Evolutionary conservation across 2,888 invertebrate genomes (phyloP).

Genomic region (Drosophila monieri): DNA sequence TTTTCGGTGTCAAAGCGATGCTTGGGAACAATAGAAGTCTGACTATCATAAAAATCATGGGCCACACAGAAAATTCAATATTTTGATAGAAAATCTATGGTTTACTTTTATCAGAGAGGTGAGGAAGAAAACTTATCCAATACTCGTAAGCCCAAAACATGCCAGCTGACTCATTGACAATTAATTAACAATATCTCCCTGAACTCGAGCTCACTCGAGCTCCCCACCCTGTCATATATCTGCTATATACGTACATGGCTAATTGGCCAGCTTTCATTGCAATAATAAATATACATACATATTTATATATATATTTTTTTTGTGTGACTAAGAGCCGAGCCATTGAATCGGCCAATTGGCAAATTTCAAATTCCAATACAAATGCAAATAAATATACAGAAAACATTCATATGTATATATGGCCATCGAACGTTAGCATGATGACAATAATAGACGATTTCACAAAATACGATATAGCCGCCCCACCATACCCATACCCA

Average conservation of each 20-base stretch:
- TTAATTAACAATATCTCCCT: constrained; percentile 60
- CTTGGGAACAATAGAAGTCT: constrained; percentile 65
- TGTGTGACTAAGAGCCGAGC: constrained; percentile 69
- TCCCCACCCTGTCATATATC: constrained; percentile 25
- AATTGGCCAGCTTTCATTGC: constrained; percentile 75
- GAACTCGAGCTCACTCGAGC: constrained; percentile 15
- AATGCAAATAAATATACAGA: constrained; percentile 50
- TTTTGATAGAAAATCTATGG: constrained; percentile 9
- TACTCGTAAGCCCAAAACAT: constrained; percentile 8
- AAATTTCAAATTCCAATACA: constrained; percentile 63
- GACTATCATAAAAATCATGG: constrained; percentile 3
- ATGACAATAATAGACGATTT: constrained; percentile 79
- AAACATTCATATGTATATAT: constrained; percentile 19
- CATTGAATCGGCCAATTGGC: constrained; percentile 58
- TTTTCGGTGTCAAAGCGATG: constrained; percentile 69
- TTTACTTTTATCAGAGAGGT: constrained; percentile 4
- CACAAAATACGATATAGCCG: constrained; percentile 68
- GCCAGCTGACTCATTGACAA: constrained; percentile 64
- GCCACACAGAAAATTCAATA: neutral
- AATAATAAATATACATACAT: constrained; percentile 65
- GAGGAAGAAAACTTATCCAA: neutral
- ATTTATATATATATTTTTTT: constrained; percentile 19
- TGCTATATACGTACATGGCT: constrained; percentile 49
- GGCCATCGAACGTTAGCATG: constrained; percentile 74
- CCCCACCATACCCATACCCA: constrained; percentile 5